A percentile compares a stretch with the other conserved stretches of the same genome.
phyloP scores from a whole-genome alignment of 2,888 invertebrate genomes.

The Shargacucullia verbasci region DNA sequence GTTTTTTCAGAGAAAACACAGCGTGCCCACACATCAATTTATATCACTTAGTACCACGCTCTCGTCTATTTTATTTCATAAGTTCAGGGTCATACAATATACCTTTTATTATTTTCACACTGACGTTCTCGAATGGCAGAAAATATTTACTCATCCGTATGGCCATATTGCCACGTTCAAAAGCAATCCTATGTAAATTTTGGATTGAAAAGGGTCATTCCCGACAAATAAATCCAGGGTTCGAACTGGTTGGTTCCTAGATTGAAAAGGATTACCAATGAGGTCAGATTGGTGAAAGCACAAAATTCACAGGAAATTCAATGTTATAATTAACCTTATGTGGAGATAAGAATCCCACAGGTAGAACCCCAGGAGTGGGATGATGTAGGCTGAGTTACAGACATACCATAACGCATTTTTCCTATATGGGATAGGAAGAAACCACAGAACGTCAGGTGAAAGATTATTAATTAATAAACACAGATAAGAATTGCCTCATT shows the following conservation, averaged over 20 bases:
- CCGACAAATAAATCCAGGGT: conserved; percentile 38
- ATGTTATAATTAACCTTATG: too few species aligned
- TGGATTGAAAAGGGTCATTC: conserved; percentile 46
- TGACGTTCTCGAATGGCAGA: conserved; percentile 15
- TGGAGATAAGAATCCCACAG: too few species aligned
- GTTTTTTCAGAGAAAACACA: conserved; percentile 7
- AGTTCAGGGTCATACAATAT: conserved; percentile 20
- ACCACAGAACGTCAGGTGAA: too few species aligned
- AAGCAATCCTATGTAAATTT: conserved; percentile 50
- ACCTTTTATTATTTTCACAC: conserved; percentile 29
- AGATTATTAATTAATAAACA: too few species aligned
- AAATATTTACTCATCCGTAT: conserved; percentile 44
- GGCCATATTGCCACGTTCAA: conserved; percentile 43
- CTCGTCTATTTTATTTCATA: conserved; percentile 15
- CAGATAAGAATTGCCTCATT: too few species aligned
- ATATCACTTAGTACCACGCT: conserved; percentile 24
- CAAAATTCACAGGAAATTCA: not conserved
- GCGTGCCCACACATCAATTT: conserved; percentile 18
- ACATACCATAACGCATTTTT: too few species aligned
- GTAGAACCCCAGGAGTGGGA: too few species aligned
- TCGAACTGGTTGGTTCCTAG: conserved; percentile 36
- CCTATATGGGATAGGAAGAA: too few species aligned
- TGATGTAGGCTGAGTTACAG: too few species aligned
- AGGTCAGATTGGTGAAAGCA: not conserved
- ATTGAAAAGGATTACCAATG: conserved; percentile 42